phyloP scores from a whole-genome alignment of 92 coral and sea anemone species.

The Phymanthus crucifer region DNA sequence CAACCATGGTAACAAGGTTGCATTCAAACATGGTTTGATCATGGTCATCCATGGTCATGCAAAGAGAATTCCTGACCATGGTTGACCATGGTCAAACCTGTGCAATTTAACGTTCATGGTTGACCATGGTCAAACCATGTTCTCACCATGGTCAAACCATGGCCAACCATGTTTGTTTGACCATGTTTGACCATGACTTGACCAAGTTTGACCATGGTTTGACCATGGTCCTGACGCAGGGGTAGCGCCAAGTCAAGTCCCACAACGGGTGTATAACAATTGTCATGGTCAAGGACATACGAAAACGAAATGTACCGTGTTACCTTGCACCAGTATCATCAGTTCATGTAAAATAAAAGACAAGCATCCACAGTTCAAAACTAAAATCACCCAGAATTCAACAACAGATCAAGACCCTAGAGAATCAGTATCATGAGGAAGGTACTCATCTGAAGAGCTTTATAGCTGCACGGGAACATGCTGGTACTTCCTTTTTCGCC shows the following conservation, averaged over 20 bases:
- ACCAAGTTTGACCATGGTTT: no score
- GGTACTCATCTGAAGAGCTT: conserved; percentile 29
- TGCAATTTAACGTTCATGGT: no score
- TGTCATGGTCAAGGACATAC: conserved; percentile 35
- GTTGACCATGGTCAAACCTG: no score
- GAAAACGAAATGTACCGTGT: conserved; percentile 7
- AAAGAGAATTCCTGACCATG: no score
- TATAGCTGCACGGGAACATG: conserved; percentile 23
- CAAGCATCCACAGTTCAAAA: conserved; percentile 37
- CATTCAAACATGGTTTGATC: no score
- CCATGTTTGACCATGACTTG: no score
- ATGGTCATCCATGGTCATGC: no score
- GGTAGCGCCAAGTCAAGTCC: conserved; percentile 15
- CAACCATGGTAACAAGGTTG: no score
- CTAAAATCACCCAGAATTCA: conserved; percentile 29
- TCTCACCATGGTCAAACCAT: no score
- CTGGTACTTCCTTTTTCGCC: conserved; percentile 26
- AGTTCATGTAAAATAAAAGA: conserved; percentile 37
- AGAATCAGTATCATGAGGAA: conserved; percentile 16
- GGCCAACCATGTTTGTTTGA: no score
- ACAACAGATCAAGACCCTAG: conserved; percentile 20
- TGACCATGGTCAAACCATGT: no score
- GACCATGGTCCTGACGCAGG: no score
- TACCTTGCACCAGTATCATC: conserved; percentile 20
- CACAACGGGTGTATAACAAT: conserved; percentile 30